phyloP scores from a whole-genome alignment of 2,888 invertebrate species.

The Margaritifera margaritifera region DNA sequence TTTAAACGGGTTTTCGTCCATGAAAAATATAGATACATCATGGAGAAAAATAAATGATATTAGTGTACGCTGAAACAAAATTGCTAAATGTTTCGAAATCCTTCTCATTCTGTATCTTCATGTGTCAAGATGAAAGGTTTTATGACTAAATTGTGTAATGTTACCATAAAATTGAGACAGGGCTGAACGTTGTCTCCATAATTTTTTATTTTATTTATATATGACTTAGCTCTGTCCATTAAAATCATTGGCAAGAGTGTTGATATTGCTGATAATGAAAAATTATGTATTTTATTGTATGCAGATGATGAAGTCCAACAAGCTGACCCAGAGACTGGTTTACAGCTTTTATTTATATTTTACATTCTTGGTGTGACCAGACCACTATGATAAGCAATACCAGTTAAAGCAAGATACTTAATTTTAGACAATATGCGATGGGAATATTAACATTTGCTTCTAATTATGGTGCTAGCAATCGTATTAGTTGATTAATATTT shows the following conservation, averaged over 20 bases:
- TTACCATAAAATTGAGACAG: constrained; percentile 4
- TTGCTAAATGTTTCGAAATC: too few relatives aligned
- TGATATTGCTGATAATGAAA: constrained; percentile 1
- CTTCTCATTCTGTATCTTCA: too few relatives aligned
- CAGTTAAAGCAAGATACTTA: constrained; percentile 4
- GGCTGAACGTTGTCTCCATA: constrained; percentile 14
- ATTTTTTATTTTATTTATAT: constrained; percentile 12
- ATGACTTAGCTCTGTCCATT: constrained; percentile 9
- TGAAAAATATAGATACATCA: too few relatives aligned
- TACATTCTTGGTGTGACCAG: constrained; percentile 6
- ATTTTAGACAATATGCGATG: constrained; percentile 4
- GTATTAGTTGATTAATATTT: constrained; percentile 5
- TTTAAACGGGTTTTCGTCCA: too few relatives aligned
- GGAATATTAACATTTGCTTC: neutral
- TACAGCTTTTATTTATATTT: constrained; percentile 7
- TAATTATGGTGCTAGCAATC: neutral
- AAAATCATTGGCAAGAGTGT: constrained; percentile 2
- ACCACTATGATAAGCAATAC: constrained; percentile 1
- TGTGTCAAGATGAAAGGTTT: constrained; percentile 10
- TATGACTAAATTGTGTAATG: constrained; percentile 7
- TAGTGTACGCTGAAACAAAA: too few relatives aligned
- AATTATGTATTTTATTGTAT: constrained; percentile 12
- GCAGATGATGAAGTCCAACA: constrained; percentile 14
- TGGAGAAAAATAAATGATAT: too few relatives aligned
- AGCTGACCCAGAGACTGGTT: constrained; percentile 5